A percentile compares a stretch with the other conserved stretches of the same genome.
phyloP scores from a whole-genome alignment of 2,888 invertebrate species.

The Melieria picta region DNA sequence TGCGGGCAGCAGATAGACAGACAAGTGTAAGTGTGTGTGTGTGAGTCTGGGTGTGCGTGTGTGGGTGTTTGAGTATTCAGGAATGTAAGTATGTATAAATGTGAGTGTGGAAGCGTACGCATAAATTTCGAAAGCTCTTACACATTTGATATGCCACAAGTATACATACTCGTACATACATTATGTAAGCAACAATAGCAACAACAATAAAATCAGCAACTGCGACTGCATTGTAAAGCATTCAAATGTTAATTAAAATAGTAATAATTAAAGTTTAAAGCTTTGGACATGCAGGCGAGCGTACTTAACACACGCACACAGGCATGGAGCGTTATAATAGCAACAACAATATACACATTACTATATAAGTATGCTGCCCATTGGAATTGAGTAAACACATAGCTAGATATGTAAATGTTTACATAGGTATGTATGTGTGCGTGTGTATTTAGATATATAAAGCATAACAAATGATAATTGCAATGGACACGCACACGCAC shows the following conservation, averaged over 20 bases:
- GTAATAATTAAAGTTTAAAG: slow-evolving; percentile 30
- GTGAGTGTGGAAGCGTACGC: neutral
- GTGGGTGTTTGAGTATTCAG: neutral
- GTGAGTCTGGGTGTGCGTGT: neutral
- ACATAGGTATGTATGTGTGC: neutral
- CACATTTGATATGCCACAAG: neutral
- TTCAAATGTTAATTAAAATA: slow-evolving; percentile 31
- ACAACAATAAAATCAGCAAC: neutral
- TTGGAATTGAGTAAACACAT: no score
- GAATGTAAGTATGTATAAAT: neutral
- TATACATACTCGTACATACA: neutral
- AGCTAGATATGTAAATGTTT: no score
- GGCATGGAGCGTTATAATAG: neutral
- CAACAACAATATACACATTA: neutral
- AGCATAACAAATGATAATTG: slow-evolving; percentile 23
- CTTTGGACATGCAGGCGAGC: neutral
- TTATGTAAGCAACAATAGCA: neutral
- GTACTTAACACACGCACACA: neutral
- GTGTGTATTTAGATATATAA: slow-evolving; percentile 1
- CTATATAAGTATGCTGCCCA: neutral
- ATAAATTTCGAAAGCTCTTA: neutral
- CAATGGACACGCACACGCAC: slow-evolving; percentile 10
- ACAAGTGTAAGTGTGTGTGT: neutral
- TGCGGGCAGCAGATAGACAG: neutral
- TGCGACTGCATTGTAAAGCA: slow-evolving; percentile 11